Conservation (phyloP, 2,113 vertebrate genomes). For the Gobiocypris rarus region DNA sequence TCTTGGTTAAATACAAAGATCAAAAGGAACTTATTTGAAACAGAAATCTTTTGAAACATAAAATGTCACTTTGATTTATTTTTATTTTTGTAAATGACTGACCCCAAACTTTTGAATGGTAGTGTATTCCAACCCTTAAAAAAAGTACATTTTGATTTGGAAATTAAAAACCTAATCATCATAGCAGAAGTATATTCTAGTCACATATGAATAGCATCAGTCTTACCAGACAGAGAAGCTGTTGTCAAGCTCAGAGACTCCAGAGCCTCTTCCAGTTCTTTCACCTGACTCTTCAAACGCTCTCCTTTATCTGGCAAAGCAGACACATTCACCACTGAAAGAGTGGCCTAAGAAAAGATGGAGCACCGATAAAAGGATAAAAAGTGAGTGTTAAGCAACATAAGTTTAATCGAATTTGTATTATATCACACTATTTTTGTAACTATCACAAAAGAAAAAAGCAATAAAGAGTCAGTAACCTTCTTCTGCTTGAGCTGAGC, state of each 20-base stretch:
- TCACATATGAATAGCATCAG: not conserved
- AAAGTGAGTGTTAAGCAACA: not conserved
- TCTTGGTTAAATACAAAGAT: too few species aligned
- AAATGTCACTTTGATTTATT: not conserved
- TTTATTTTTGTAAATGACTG: not conserved
- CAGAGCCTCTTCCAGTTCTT: constrained; percentile 77
- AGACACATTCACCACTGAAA: constrained; percentile 79
- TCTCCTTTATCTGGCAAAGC: constrained; percentile 83
- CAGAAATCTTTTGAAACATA: too few species aligned
- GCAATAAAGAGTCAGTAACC: constrained; percentile 67
- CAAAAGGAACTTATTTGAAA: too few species aligned
- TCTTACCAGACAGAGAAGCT: constrained; percentile 45
- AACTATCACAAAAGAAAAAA: not conserved
- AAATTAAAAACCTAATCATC: not conserved
- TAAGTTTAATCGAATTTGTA: not conserved
- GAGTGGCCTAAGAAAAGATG: constrained; percentile 70
- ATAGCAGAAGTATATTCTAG: not conserved
- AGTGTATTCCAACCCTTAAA: not conserved
- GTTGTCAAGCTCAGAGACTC: constrained; percentile 65
- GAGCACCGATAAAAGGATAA: not conserved
- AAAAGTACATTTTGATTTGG: not conserved
- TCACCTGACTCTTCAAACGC: constrained; percentile 80
- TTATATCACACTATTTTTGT: not conserved
- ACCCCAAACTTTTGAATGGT: not conserved
- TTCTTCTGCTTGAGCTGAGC: constrained; percentile 88